Conservation (phyloP, 2,888 invertebrate species). For the Diaprepes abbreviatus region DNA sequence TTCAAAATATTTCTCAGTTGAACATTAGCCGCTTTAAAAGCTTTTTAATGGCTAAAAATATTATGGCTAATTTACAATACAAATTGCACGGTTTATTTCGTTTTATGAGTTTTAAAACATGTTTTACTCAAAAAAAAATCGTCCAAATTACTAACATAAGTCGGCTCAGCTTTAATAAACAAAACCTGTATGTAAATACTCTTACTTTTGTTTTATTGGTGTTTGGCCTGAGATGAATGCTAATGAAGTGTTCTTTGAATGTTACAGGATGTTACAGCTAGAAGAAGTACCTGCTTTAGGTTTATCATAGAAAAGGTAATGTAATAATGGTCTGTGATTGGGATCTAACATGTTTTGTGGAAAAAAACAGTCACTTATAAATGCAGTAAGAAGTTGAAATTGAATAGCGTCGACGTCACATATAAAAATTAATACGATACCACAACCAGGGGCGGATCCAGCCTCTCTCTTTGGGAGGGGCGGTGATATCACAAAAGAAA, state of each 20-base stretch:
- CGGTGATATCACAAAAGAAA: too few species aligned
- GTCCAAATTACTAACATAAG: constrained; percentile 20
- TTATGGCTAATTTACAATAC: constrained; percentile 30
- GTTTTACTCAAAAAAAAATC: constrained; percentile 25
- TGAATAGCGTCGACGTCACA: too few species aligned
- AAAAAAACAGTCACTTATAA: too few species aligned
- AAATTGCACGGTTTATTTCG: constrained; percentile 22
- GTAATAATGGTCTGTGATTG: too few species aligned
- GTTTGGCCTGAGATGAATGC: constrained; percentile 4
- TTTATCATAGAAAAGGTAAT: too few species aligned
- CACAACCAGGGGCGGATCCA: too few species aligned
- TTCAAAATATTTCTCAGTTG: neutral
- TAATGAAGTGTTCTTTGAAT: neutral
- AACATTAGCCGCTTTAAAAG: constrained; percentile 9
- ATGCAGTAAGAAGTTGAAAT: too few species aligned
- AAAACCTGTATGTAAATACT: constrained; percentile 35
- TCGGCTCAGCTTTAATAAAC: constrained; percentile 28
- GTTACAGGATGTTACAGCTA: too few species aligned
- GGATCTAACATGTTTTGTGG: too few species aligned
- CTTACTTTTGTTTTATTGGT: constrained; percentile 37
- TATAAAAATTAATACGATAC: too few species aligned
- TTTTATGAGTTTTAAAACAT: constrained; percentile 14
- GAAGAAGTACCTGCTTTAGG: too few species aligned
- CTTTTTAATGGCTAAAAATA: constrained; percentile 30
- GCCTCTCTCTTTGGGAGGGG: too few species aligned